Conservation (phyloP, 2,888 invertebrate species). For the Drosophila neonasuta region DNA sequence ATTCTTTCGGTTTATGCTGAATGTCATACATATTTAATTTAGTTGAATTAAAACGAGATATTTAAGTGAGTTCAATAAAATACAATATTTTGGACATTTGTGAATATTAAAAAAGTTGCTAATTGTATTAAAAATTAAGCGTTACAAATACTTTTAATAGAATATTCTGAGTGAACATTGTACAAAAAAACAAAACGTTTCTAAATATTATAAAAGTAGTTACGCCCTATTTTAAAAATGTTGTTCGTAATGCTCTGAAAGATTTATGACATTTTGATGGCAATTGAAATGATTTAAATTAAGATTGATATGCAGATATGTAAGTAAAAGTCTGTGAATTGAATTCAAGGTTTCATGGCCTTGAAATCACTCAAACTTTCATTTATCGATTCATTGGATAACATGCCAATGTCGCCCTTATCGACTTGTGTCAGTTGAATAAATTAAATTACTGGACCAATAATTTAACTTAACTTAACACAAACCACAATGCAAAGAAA, state of each 20-base stretch:
- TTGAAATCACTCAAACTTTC: conserved; percentile 37
- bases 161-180: too few species aligned
- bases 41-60: background rate
- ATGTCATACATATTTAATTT: background rate
- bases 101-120: background rate
- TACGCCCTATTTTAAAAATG: too few species aligned
- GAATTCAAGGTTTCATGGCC: conserved; percentile 40
- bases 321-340: conserved; percentile 15
- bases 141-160: too few species aligned
- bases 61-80: background rate
- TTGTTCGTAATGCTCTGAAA: too few species aligned
- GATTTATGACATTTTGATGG: background rate
- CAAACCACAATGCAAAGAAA: conserved; percentile 24
- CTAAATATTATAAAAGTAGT: too few species aligned
- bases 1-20: background rate
- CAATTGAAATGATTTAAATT: conserved; percentile 25
- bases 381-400: conserved; percentile 23
- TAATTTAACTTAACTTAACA: conserved; percentile 49
- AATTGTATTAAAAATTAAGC: conserved; percentile 1
- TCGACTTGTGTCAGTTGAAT: conserved; percentile 20
- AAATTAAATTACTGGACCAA: conserved; percentile 61
- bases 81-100: too few species aligned
- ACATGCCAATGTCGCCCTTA: background rate
- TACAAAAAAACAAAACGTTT: too few species aligned
- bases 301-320: conserved; percentile 29